Evolutionary conservation across 2,113 vertebrate genomes (phyloP).

Genomic region (Orycteropus afer): DNA sequence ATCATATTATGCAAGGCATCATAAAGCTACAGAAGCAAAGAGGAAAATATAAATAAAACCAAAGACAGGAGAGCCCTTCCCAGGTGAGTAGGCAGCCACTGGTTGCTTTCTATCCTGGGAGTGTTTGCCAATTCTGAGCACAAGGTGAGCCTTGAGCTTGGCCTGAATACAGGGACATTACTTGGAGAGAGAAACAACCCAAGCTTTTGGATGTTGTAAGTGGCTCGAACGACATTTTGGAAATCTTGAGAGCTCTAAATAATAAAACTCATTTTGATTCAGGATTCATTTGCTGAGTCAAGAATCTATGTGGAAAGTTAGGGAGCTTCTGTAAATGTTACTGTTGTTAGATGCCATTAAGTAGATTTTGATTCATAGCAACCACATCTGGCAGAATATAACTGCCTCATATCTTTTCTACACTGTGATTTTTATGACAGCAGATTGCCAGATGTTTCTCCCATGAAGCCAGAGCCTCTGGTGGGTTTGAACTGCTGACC

Average conservation of each 20-base stretch:
- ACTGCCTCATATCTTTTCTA: neutral
- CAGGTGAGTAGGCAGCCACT: neutral
- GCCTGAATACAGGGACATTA: neutral
- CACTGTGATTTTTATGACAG: neutral
- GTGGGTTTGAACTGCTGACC: neutral
- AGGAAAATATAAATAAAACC: neutral
- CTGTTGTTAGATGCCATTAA: neutral
- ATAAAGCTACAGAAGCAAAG: neutral
- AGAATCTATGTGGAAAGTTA: neutral
- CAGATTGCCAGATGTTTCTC: neutral
- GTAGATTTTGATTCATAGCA: neutral
- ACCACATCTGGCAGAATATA: neutral
- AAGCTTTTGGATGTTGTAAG: neutral
- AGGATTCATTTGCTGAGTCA: neutral
- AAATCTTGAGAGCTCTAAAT: neutral
- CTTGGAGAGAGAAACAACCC: neutral
- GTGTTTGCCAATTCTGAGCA: neutral
- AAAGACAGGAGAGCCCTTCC: neutral
- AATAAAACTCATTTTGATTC: neutral
- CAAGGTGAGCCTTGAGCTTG: constrained; percentile 53
- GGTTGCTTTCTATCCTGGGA: neutral
- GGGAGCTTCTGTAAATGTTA: neutral
- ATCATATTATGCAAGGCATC: neutral
- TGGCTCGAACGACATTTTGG: neutral
- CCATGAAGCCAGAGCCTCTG: neutral